Evolutionary conservation across 2,113 vertebrate genomes (phyloP), one percentile per base, ranked within the genome.

Genomic region (Lagopus muta): DNA sequence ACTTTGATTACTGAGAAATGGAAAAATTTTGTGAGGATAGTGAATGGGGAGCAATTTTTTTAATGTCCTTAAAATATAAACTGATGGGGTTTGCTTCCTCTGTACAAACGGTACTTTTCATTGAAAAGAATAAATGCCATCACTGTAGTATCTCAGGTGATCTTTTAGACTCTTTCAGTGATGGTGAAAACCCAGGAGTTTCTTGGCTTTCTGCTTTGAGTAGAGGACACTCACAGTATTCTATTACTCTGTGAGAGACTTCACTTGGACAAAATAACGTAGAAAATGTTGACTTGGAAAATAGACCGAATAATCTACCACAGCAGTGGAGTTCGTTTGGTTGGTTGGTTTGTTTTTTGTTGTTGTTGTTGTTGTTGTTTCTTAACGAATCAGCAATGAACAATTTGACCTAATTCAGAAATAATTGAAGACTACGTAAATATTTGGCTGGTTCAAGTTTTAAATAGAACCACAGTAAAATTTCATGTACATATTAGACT

Each of bases 1-100:
- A 90, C 77, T 95, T 97, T 84, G 96, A 95, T 90, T 88, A 94
- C 64, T 94, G 73, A 91, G 65, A 95, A 55, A 92, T 27, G 0
- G 58, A 92, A 91, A 64, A 65, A 89, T 65, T 80, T 86, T 94
- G 34, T 93, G 83, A 93, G 64, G 60, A 87, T 67, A 52, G 45
- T 43, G 65, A 40, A 57, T 38, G 73, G 50, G n/a, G 58, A 38
- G 14, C 8, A 8, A 22, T 48, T 67, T 87, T 76, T 95, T 85
- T 1, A 61, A 89, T 69, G 20, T 75, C 30, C 30, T 85, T 55
- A 48, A 66, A 18, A 8, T 72, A 32, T 27, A 82, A 58, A 15
- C 30, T 25, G 6, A n/a, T 57, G 24, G 3, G 9, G 32, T 57
- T 90, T 70, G 2, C 18, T 89, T 76, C 78, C 24, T 22, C 42